These are phyloP conservation scores for Frankliniella intonsa DNA, from an alignment of 2,888 invertebrate genomes.

Conservation along the genomic window DNA sequence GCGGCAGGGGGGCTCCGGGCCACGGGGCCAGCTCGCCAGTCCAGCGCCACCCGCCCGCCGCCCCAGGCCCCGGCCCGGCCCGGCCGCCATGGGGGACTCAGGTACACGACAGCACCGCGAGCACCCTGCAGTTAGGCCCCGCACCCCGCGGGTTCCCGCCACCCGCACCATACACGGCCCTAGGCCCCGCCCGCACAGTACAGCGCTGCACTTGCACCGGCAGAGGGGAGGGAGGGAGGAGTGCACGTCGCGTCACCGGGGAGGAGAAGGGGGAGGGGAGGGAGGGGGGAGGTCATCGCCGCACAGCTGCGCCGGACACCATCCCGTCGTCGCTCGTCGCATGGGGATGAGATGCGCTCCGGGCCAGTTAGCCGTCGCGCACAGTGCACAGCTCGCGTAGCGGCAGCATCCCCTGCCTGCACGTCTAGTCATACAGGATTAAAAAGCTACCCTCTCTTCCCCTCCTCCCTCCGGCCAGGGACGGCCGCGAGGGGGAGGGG, in stretches of 20 bases:
- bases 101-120: not conserved
- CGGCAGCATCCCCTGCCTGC: not conserved
- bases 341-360: too few relatives aligned
- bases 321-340: too few relatives aligned
- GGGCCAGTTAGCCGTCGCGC: not conserved
- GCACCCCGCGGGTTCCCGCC: not conserved
- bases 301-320: too few relatives aligned
- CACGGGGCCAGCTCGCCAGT: not conserved
- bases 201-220: not conserved
- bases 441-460: not conserved
- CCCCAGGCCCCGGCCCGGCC: not conserved
- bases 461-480: not conserved
- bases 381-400: not conserved
- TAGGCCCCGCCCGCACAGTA: not conserved
- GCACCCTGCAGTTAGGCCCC: not conserved
- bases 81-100: conserved; percentile 9
- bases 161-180: not conserved
- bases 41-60: not conserved
- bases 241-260: too few relatives aligned
- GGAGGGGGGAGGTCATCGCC: too few relatives aligned
- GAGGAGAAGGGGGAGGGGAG: too few relatives aligned
- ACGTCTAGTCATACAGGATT: not conserved
- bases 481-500: not conserved
- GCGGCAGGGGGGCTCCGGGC: not conserved
- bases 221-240: too few relatives aligned